Evolutionary conservation across 2,888 invertebrate species (phyloP).

Genomic region (Hirtodrosophila histrioides): DNA sequence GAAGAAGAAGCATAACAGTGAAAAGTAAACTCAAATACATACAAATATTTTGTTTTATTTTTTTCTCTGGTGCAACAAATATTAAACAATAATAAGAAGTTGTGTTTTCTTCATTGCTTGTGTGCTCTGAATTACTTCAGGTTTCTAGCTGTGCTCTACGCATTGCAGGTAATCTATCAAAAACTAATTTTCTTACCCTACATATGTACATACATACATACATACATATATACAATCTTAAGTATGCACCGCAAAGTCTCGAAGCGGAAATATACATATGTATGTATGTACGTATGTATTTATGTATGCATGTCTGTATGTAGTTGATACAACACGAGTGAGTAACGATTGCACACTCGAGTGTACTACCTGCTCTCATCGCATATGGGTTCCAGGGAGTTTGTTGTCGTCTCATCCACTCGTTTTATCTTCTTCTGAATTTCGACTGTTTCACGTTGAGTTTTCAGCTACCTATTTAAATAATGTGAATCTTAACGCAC

Average conservation of each 20-base stretch:
- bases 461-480: background rate
- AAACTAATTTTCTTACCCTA: conserved; percentile 25
- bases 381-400: conserved; percentile 17
- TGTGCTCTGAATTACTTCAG: conserved; percentile 7
- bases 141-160: conserved; percentile 24
- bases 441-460: too few relatives aligned
- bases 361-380: conserved; percentile 30
- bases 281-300: conserved; percentile 4
- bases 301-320: background rate
- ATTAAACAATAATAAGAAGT: background rate
- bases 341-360: conserved; percentile 30
- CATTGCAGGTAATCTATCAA: conserved; percentile 34
- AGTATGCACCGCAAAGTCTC: conserved; percentile 29
- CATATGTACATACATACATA: conserved; percentile 19
- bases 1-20: conserved; percentile 13
- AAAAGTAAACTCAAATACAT: conserved; percentile 19
- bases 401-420: conserved; percentile 10
- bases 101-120: conserved; percentile 2
- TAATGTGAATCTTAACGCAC: too few relatives aligned
- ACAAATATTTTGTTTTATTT: conserved; percentile 20
- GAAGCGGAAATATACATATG: conserved; percentile 45
- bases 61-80: conserved; percentile 27
- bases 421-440: conserved; percentile 16
- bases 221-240: conserved; percentile 21
- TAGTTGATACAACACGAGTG: conserved; percentile 28